A percentile compares a stretch with the other conserved stretches of the same genome.
Conservation (phyloP, 2,888 invertebrate genomes). For the Anoncus sp. region DNA sequence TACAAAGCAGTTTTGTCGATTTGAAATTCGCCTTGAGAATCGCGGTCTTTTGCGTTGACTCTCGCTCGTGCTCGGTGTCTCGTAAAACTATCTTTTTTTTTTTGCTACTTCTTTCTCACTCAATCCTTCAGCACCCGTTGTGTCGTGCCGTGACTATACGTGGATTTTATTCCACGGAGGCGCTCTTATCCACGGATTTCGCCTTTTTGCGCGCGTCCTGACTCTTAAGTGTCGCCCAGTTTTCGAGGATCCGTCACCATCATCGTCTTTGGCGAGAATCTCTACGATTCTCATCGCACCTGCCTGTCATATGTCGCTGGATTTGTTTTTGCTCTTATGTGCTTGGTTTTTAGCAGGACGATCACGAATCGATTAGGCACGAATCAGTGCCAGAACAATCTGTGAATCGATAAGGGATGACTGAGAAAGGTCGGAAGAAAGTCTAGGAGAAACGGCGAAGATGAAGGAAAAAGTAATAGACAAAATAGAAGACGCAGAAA, state of each 20-base stretch:
- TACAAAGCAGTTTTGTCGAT: conserved; percentile 69
- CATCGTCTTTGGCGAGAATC: conserved; percentile 24
- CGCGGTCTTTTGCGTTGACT: conserved; percentile 54
- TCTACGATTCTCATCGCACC: conserved; percentile 42
- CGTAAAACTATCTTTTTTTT: conserved; percentile 52
- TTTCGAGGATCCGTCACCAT: conserved; percentile 67
- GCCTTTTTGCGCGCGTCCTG: conserved; percentile 70
- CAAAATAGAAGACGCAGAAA: conserved; percentile 9
- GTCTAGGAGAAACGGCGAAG: conserved; percentile 19
- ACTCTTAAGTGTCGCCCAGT: conserved; percentile 78
- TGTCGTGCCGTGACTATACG: conserved; percentile 62
- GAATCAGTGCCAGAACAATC: conserved; percentile 7
- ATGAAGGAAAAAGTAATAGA: conserved; percentile 25
- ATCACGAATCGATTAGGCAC: conserved; percentile 50
- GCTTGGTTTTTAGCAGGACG: conserved; percentile 36
- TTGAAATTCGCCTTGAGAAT: conserved; percentile 70
- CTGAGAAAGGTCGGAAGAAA: conserved; percentile 34
- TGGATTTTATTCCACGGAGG: conserved; percentile 71
- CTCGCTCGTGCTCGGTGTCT: conserved; percentile 51
- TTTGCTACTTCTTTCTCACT: conserved; percentile 39
- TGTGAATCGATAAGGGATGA: conserved; percentile 23
- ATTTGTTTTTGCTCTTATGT: conserved; percentile 13
- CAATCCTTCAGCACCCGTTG: conserved; percentile 23
- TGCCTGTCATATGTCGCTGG: background rate
- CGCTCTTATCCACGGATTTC: conserved; percentile 68